Conservation (phyloP, 2,113 vertebrate genomes). For the Malaclemys terrapin region DNA sequence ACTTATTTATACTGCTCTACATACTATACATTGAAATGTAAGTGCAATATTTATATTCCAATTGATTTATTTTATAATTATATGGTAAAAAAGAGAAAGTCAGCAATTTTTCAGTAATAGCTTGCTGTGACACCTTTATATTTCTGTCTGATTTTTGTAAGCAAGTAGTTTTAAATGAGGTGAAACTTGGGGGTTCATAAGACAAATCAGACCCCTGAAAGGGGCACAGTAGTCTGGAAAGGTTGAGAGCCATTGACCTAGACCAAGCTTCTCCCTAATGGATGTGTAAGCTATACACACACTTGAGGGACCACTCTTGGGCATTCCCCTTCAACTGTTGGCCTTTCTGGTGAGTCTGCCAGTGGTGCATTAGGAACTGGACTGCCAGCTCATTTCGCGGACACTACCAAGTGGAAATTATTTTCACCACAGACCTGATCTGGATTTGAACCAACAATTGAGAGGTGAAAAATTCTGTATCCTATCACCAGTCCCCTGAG, state of each 20-base stretch:
- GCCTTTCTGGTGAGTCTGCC: background rate
- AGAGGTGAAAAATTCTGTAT: background rate
- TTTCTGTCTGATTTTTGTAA: no score
- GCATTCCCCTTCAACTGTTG: background rate
- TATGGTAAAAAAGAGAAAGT: no score
- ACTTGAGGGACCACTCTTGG: background rate
- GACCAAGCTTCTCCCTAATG: background rate
- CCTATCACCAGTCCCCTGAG: background rate
- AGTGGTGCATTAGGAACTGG: background rate
- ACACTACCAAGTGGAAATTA: background rate
- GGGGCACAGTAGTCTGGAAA: no score
- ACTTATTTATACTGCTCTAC: no score
- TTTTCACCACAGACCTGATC: background rate
- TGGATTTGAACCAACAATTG: background rate
- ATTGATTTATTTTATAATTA: no score
- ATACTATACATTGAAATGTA: no score
- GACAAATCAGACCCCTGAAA: no score
- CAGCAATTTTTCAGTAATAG: no score
- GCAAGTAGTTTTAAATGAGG: no score
- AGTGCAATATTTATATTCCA: no score
- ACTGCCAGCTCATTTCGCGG: background rate
- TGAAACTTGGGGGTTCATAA: no score
- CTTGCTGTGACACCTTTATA: no score
- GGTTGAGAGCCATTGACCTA: background rate
- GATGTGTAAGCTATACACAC: background rate